Percentiles rank a stretch among this genome's conserved stretches.
Conservation (phyloP, 2,113 vertebrate genomes). For the Jacana jacana region DNA sequence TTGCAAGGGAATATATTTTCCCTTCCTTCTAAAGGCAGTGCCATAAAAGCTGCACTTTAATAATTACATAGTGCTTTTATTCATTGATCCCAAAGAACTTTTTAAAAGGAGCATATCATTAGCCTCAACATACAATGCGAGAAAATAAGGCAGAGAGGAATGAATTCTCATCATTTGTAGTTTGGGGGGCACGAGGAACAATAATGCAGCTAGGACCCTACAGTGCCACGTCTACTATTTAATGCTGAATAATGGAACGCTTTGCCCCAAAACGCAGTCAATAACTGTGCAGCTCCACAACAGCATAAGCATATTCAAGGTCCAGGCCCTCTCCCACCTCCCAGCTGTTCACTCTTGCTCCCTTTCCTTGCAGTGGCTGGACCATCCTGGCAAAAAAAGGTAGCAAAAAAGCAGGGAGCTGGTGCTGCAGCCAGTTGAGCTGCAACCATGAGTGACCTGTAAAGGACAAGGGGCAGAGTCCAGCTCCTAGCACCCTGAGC, state of each 20-base stretch:
- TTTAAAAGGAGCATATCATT: background rate
- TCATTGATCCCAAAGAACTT: background rate
- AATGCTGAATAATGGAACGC: accelerated
- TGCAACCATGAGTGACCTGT: no score
- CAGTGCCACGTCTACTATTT: background rate
- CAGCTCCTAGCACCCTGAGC: background rate
- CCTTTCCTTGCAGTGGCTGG: background rate
- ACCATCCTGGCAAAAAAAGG: background rate
- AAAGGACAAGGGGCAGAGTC: accelerated
- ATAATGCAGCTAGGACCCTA: background rate
- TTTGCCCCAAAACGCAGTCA: background rate
- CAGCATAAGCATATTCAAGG: background rate
- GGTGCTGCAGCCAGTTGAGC: background rate
- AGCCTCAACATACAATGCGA: background rate
- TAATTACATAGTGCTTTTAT: conserved; percentile 36
- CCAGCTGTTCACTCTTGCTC: background rate
- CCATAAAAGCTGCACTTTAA: conserved; percentile 21
- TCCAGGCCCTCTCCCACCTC: background rate
- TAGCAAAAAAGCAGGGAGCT: background rate
- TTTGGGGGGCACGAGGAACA: background rate
- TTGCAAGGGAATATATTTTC: background rate
- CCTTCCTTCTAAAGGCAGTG: background rate
- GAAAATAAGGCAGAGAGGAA: background rate
- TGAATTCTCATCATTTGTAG: background rate
- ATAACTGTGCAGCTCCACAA: background rate